Base-by-base conservation (phyloP, 2,888 invertebrate species). In the Pediacus dermestoides region DNA sequence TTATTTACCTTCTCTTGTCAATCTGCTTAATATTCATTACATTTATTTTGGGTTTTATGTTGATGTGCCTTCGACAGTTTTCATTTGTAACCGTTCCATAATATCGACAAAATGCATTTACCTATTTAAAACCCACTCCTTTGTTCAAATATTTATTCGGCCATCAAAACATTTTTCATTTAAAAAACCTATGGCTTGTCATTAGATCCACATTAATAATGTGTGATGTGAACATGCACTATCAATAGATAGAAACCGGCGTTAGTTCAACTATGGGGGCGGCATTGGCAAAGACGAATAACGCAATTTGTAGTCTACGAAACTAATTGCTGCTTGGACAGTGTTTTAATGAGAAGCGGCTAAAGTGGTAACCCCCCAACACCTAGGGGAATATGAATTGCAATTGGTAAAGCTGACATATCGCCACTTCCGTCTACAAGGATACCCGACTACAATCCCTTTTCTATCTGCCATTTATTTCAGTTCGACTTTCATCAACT, bases 301-400 rank as follows among this genome's bases (percentile, higher is more conserved):
- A 69, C 66, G 68, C 67, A 69, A 70, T 70, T 70, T 70, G 70
- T 69, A 66, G 60, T 53, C 63, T 54, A 61, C 58, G 61, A 64
- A 67, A 70, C 69, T 70, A 70, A 70, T 70, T 67, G 69, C 62
- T 62, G 66, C 69, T 61, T 62, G 70, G 70, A 70, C 70, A 68
- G 67, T 67, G 67, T 70, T 70, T 70, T 70, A 70, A 70, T 70
- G 69, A 68, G 66, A 64, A 61, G 67, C 65, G 67, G 66, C 67
- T 59, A 55, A 52, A 63, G 66, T 59, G 67, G 66, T 64, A 62
- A 59, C 60, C 64, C n/a, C n/a, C 63, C 62, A 65, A 64, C 67
- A 66, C 66, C 66, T 64, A 60, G 59, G 63, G 63, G 65, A 63
- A 66, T 66, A 66, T 67, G 67, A 64, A 67, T 65, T 63, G 67